Conservation (phyloP, 2,888 invertebrate species). For the Diploptera punctata region DNA sequence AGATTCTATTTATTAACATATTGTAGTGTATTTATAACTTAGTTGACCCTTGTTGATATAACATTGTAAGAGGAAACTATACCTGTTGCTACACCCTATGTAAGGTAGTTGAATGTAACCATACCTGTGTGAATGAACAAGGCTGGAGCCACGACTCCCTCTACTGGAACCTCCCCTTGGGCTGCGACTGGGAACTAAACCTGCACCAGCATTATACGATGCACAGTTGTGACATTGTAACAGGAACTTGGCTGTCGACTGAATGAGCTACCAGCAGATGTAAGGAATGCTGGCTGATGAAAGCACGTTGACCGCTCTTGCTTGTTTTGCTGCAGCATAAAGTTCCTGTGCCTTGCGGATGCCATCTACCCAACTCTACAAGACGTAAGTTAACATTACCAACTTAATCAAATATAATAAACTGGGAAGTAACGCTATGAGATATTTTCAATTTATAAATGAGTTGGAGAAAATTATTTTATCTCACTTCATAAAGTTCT, state of each 20-base stretch:
- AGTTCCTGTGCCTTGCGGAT: slow-evolving; percentile 77
- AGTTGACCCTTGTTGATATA: too few species aligned
- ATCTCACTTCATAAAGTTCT: too few species aligned
- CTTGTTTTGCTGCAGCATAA: slow-evolving; percentile 67
- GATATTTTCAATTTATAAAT: too few species aligned
- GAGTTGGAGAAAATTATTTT: too few species aligned
- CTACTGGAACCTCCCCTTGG: slow-evolving; percentile 58
- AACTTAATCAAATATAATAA: too few species aligned
- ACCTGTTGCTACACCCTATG: too few species aligned
- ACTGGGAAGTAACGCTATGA: too few species aligned
- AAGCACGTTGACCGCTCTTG: slow-evolving; percentile 41
- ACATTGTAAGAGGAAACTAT: too few species aligned
- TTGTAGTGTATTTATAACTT: too few species aligned
- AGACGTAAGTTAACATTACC: too few species aligned
- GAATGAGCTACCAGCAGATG: slow-evolving; percentile 40
- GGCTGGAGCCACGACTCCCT: slow-evolving; percentile 71
- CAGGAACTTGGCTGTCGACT: slow-evolving; percentile 48
- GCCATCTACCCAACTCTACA: slow-evolving; percentile 73
- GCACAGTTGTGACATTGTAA: slow-evolving; percentile 45
- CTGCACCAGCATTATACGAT: slow-evolving; percentile 41
- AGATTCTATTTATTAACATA: too few species aligned
- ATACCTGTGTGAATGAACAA: slow-evolving; percentile 75
- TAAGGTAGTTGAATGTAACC: too few species aligned
- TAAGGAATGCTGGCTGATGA: slow-evolving; percentile 8
- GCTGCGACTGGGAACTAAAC: slow-evolving; percentile 49